Conservation (phyloP, 2,113 vertebrate genomes). For the Protobothrops mucrosquamatus region DNA sequence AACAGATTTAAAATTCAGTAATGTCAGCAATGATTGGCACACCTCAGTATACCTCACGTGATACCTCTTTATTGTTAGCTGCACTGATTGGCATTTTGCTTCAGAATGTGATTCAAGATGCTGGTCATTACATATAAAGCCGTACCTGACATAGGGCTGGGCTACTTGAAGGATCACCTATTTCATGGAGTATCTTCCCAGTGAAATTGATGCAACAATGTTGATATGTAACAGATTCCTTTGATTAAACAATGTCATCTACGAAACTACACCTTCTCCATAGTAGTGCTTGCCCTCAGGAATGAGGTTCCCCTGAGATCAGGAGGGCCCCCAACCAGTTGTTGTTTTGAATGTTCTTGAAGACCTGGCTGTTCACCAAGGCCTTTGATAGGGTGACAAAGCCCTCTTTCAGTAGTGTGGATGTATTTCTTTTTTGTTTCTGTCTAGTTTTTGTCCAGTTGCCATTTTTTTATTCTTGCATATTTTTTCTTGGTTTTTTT, state of each 20-base stretch:
- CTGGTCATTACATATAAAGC: background rate
- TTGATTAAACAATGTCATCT: background rate
- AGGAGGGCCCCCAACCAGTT: background rate
- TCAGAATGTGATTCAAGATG: background rate
- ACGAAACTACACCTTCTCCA: background rate
- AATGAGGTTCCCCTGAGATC: background rate
- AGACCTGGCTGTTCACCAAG: background rate
- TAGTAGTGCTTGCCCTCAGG: background rate
- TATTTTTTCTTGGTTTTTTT: background rate
- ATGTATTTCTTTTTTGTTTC: background rate
- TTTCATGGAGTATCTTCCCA: background rate
- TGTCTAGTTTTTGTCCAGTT: background rate
- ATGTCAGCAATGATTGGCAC: background rate
- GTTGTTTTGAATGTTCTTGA: background rate
- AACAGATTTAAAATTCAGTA: background rate
- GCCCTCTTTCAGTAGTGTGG: background rate
- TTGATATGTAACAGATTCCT: background rate
- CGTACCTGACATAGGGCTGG: background rate
- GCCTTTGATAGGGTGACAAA: background rate
- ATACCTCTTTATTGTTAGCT: background rate
- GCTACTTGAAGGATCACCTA: background rate
- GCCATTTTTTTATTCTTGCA: background rate
- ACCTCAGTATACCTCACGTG: background rate
- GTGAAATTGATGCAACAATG: background rate
- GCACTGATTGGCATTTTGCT: background rate